Percentiles rank a stretch among this genome's conserved stretches.
phyloP scores from a whole-genome alignment of 2,888 invertebrate genomes.

The Exephanes ischioxanthus region DNA sequence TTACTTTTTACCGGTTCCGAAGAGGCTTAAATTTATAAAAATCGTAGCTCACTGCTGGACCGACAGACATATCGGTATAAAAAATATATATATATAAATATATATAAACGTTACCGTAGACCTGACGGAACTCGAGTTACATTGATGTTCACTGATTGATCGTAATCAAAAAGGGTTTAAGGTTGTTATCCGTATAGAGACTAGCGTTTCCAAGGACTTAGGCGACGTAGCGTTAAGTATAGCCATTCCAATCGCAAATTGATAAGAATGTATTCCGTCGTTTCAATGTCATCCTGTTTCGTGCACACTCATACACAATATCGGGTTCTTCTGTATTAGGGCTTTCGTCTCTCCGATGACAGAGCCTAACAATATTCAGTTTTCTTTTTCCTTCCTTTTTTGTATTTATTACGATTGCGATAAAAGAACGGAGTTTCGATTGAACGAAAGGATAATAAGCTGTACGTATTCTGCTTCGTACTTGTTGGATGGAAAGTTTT shows the following conservation, averaged over 20 bases:
- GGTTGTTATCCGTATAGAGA: slow-evolving; percentile 33
- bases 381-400: neutral
- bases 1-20: neutral
- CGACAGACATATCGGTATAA: neutral
- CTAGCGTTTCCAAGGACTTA: slow-evolving; percentile 54
- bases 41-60: neutral
- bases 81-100: neutral
- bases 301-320: slow-evolving; percentile 16
- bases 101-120: slow-evolving; percentile 14
- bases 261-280: slow-evolving; percentile 20
- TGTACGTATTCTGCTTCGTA: slow-evolving; percentile 61
- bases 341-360: neutral
- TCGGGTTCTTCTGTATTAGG: slow-evolving; percentile 29
- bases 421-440: slow-evolving; percentile 34
- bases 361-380: neutral
- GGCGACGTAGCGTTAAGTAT: slow-evolving; percentile 54
- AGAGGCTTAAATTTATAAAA: neutral
- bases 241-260: slow-evolving; percentile 16
- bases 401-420: slow-evolving; percentile 28
- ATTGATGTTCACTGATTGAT: slow-evolving; percentile 35
- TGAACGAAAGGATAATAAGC: slow-evolving; percentile 23
- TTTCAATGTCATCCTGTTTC: slow-evolving; percentile 22
- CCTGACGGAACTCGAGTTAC: slow-evolving; percentile 17
- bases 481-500: slow-evolving; percentile 66
- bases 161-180: slow-evolving; percentile 40